Evolutionary conservation across 2,113 vertebrate species (phyloP), one percentile per base, ranked within the genome.

Genomic region (Gobius niger): DNA sequence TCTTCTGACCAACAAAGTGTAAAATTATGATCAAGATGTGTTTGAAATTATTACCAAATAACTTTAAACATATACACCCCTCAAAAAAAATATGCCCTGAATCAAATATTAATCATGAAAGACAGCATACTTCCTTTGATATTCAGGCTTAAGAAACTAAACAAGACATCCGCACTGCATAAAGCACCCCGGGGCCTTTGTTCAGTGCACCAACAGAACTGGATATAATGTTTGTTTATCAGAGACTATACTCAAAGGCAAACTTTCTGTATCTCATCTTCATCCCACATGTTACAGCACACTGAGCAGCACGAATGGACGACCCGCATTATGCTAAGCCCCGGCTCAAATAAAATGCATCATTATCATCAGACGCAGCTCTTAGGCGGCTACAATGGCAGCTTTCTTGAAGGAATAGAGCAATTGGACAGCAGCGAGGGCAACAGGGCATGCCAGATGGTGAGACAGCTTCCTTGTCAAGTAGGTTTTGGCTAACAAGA

Each of bases 401-500:
- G 65, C 7, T 65, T 72, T 72, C 71, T 19, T 83, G 64, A 12
- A 65, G 75, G 70, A 79, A 62, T 15, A 61, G 71, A 76, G 66
- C 76, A 71, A 57, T 44, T 67, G 71, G 72, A 47, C 34, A 14
- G 68, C 44, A 18, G 67, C 7, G 7, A 50, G 57, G 40, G 57
- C 44, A 56, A 67, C 40, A 66, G 53, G 59, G 68, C 66, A 15
- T 68, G 53, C 56, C 5, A 15, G 63, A 70, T 63, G 60, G 53
- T 64, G 3, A 64, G 68, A 75, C 73, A 54, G 68, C 77, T 63
- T 78, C 47, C 14, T 52, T 62, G 70, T 85, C 73, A 79, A 66
- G 69, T 70, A 47, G 69, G 54, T 81, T 76, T 71, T 67, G 24
- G 53, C 42, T 69, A 84, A 62, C 66, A 64, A 73, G 68, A 76